Evolutionary conservation across 2,888 invertebrate genomes (phyloP).

Genomic region (Chironomus riparius): DNA sequence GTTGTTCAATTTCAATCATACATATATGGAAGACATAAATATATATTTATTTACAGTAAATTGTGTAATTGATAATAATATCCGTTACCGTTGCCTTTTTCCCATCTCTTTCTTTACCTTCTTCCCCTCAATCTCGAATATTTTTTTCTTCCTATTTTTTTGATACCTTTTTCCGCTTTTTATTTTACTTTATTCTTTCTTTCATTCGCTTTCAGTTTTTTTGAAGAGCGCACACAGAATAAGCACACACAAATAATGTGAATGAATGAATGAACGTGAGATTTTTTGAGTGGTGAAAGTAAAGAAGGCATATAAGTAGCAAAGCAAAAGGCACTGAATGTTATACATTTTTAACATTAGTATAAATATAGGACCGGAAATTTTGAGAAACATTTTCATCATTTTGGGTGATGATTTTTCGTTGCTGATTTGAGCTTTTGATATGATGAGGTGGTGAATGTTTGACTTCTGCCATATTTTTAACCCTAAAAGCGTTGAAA

Average conservation of each 20-base stretch:
- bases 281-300: too few species aligned
- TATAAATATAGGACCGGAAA: background rate
- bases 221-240: too few species aligned
- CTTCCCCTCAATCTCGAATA: background rate
- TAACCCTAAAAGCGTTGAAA: too few species aligned
- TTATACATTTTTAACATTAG: background rate
- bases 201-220: too few species aligned
- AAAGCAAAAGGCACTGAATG: background rate
- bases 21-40: background rate
- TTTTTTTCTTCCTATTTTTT: too few species aligned
- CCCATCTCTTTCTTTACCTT: background rate
- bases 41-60: constrained; percentile 3
- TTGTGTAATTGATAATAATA: constrained; percentile 26
- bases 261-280: background rate
- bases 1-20: constrained; percentile 13
- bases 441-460: too few species aligned
- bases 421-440: too few species aligned
- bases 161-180: too few species aligned
- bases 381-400: background rate
- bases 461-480: too few species aligned
- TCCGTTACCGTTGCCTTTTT: constrained; percentile 1
- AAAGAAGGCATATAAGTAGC: background rate
- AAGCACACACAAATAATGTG: background rate
- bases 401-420: too few species aligned
- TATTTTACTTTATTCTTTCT: too few species aligned